Percentiles rank a stretch among this genome's conserved stretches.
Conservation (phyloP, 2,113 vertebrate species). For the Pelmatolapia mariae region DNA sequence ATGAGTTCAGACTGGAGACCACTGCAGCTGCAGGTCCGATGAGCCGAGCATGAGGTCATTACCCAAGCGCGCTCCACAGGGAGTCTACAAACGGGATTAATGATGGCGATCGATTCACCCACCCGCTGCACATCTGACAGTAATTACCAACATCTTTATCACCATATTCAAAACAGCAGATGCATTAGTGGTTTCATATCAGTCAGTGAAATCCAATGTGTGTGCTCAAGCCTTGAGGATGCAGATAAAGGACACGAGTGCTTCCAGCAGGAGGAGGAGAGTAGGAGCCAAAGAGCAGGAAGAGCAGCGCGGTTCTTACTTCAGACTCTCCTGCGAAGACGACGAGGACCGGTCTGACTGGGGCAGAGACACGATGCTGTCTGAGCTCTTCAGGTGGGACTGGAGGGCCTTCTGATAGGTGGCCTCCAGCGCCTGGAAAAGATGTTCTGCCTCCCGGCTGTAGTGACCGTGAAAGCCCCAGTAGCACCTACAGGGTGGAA, state of each 20-base stretch:
- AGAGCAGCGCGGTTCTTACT: slow-evolving; percentile 71
- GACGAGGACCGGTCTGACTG: slow-evolving; percentile 97
- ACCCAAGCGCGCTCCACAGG: not conserved
- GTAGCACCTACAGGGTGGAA: slow-evolving; percentile 80
- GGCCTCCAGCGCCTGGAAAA: slow-evolving; percentile 90
- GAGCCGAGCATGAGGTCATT: not conserved
- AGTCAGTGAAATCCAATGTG: not conserved
- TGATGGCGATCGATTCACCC: not conserved
- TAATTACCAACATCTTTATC: not conserved
- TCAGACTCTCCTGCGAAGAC: slow-evolving; percentile 97
- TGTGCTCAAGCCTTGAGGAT: not conserved
- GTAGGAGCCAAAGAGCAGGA: not conserved
- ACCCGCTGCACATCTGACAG: not conserved
- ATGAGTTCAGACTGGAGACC: not conserved
- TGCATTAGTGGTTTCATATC: not conserved
- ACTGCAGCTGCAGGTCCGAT: not conserved
- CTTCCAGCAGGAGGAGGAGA: not conserved
- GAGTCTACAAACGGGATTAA: slow-evolving; percentile 11
- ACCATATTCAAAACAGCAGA: not conserved
- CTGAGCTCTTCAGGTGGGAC: slow-evolving; percentile 92
- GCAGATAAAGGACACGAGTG: not conserved
- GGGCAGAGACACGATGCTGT: slow-evolving; percentile 92
- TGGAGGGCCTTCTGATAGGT: slow-evolving; percentile 97
- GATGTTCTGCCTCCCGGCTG: slow-evolving; percentile 90
- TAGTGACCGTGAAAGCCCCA: slow-evolving; percentile 97